Evolutionary conservation across 2,888 invertebrate genomes (phyloP), one percentile per base, ranked within the genome.

Genomic region (Leucozona laternaria): DNA sequence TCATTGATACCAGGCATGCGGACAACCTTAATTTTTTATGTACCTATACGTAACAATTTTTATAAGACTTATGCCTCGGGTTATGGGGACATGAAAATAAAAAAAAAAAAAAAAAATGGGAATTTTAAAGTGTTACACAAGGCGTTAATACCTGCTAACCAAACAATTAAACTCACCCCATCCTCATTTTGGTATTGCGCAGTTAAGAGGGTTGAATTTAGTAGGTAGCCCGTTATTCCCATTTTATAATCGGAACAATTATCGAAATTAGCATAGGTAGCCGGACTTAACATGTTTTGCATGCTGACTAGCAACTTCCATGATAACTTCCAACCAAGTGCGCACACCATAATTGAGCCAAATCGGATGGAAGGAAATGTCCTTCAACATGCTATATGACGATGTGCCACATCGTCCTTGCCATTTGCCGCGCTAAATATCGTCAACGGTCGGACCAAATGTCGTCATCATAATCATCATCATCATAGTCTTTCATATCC

Each of bases 101-200:
- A 34, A 17, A 50, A 22, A 25, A 17, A 34, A 50, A 25, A 2
- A 25, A 10, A 1, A 17, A 11, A n/a, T 40, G 43, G 22, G 17
- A 15, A 40, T 57, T 60, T 17, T 50, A 66, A 81, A 81, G 77
- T 85, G 85, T 85, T 66, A 66, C 81, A 73, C 55, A 78, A 81
- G 77, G 77, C 77, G 77, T 78, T 80, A 81, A 78, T 85, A 85
- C 85, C 77, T 78, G 73, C 81, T 85, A 81, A 85, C 78, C 85
- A 80, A 73, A 62, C 85, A 73, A 77, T 85, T 85, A 73, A 81
- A 81, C 73, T 81, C 73, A 81, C 50, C 62, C 68, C 20, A 11
- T 22, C 34, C 15, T 8, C 8, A n/a, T 6, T 53, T 15, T 22
- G 13, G 4, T 57, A 4, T 8, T 17, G 1, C 3, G 2, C 0